Base-by-base conservation (phyloP, 2,113 vertebrate genomes). In the Melozone crissalis region DNA sequence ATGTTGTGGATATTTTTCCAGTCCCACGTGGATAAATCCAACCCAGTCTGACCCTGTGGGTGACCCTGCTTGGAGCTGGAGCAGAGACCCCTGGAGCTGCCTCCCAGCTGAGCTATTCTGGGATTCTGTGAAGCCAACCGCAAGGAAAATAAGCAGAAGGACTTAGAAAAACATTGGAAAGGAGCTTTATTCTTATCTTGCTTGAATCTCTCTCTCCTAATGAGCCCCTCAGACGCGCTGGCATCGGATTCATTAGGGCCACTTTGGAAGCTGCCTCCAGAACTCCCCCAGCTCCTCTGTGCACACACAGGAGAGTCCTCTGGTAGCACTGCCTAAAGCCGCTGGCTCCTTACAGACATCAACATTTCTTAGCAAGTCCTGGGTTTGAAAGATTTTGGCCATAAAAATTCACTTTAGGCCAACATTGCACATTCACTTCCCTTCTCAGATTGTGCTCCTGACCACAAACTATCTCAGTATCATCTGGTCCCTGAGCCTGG, bases 121-220 rank as follows among this genome's bases (percentile, higher is more conserved):
- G 47, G 21, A 43, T 57, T 37, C 93, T 90, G 28, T 90, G 75
- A 96, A 94, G 52, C 54, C 80, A 96, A 93, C 71, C 54, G 1
- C 76, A 93, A 95, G 35, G 82, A 96, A 97, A 96, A 96, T 41
- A 96, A 90, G 69, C 83, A 72, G 83, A 91, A 94, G 44, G 65
- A 24, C 61, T 91, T 93, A 58, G 63, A 80, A 95, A 97, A 93
- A 84, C 82, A 94, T 67, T 86, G 92, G 78, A 55, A 89, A 90
- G 74, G 69, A 93, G 58, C 24, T 84, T 59, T 41, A 17, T 73
- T 85, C 83, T 94, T 95, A 87, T 84, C 90, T 75, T 91, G 69
- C 87, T 26, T 41, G 73, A 54, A 96, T 93, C 95, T 94, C 67
- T 80, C 39, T 57, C 88, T 95, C 90, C 44, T 92, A 93, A 92